phyloP scores from a whole-genome alignment of 1,140 invertebrate genomes.

The Geopemphigus sp. region DNA sequence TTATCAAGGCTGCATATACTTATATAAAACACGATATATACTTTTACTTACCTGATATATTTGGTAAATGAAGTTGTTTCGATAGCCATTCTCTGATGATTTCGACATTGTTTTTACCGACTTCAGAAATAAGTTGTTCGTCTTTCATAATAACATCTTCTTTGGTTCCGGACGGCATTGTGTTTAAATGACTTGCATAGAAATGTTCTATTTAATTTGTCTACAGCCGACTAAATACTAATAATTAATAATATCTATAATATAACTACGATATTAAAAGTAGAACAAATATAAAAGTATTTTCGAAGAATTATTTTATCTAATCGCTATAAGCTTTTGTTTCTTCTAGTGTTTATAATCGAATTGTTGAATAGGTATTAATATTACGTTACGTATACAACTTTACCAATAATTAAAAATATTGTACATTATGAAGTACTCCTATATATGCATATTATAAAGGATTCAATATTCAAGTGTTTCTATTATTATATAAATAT shows the following conservation, averaged over 20 bases:
- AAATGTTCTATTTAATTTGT: neutral
- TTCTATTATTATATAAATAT: neutral
- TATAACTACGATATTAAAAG: neutral
- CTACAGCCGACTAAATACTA: slow-evolving; percentile 5
- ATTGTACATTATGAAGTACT: no score
- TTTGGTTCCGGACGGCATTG: neutral
- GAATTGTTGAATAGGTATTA: neutral
- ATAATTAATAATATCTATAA: neutral
- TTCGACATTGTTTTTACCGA: slow-evolving; percentile 2
- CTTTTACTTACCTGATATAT: slow-evolving; percentile 18
- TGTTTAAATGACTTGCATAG: neutral
- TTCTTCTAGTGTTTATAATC: neutral
- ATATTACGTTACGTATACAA: neutral
- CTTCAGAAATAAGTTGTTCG: neutral
- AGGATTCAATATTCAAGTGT: no score
- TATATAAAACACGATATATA: neutral
- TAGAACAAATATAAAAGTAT: no score
- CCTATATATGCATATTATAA: no score
- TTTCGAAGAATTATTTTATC: slow-evolving; percentile 2
- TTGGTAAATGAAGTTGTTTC: slow-evolving; percentile 32
- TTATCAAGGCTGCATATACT: neutral
- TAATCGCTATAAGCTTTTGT: slow-evolving; percentile 13
- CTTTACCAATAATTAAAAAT: slow-evolving; percentile 52
- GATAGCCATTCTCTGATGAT: slow-evolving; percentile 19
- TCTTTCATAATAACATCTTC: neutral